Conservation (phyloP, 2,113 vertebrate species). For the Brienomyrus longianalis region DNA sequence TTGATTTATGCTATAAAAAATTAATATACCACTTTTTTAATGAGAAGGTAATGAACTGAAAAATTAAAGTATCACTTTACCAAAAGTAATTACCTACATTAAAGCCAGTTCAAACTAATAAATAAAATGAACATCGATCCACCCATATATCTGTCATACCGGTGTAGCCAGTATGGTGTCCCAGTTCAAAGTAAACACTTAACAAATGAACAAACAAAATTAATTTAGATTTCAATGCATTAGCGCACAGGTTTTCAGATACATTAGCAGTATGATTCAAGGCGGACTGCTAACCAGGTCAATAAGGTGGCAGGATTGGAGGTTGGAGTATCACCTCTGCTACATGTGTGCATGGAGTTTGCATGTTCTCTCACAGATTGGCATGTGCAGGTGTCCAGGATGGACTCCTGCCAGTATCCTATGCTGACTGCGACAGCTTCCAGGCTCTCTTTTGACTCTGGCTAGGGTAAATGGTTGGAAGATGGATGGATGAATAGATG, state of each 20-base stretch:
- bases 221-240: background rate
- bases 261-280: background rate
- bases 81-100: background rate
- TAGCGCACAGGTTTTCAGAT: background rate
- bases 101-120: background rate
- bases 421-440: background rate
- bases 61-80: background rate
- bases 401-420: background rate
- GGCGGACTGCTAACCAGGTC: background rate
- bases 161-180: background rate
- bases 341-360: background rate
- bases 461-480: background rate
- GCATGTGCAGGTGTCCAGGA: background rate
- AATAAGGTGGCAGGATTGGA: too few species aligned
- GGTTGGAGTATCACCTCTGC: too few species aligned
- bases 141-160: background rate
- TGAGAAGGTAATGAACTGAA: background rate
- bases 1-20: background rate
- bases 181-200: background rate
- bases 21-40: background rate
- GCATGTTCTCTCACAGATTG: background rate
- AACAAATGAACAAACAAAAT: background rate
- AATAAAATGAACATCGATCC: background rate
- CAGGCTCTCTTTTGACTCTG: background rate
- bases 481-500: background rate